A percentile compares a stretch with the other conserved stretches of the same genome.
These are phyloP conservation scores for Melanaphis sacchari DNA, from an alignment of 1,140 invertebrate species.

Conservation along the genomic window DNA sequence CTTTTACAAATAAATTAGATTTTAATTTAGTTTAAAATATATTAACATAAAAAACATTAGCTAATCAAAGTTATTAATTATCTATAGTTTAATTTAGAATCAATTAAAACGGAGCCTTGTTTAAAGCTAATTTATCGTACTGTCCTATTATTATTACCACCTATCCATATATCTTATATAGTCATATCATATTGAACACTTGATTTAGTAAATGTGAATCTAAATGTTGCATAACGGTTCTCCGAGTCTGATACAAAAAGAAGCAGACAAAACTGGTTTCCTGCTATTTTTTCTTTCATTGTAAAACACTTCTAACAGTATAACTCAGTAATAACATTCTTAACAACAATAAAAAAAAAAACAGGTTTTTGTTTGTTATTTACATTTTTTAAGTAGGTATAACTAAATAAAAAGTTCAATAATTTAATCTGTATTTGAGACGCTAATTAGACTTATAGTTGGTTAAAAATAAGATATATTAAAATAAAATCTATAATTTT, in stretches of 20 bases:
- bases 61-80: background rate
- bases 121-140: background rate
- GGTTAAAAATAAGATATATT: background rate
- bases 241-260: background rate
- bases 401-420: background rate
- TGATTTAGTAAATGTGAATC: conserved; percentile 14
- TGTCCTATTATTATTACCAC: background rate
- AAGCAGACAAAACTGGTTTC: conserved; percentile 10
- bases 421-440: background rate
- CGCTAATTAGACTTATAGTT: background rate
- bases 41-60: background rate
- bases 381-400: background rate
- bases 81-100: background rate
- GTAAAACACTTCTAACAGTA: background rate
- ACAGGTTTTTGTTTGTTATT: conserved; percentile 24
- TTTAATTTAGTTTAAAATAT: background rate
- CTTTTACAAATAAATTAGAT: background rate
- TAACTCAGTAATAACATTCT: conserved; percentile 10
- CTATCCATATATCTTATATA: background rate
- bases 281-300: background rate
- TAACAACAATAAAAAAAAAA: background rate
- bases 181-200: conserved; percentile 7
- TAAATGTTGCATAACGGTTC: conserved; percentile 45
- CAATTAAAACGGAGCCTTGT: background rate
- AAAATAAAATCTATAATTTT: background rate